Percentiles rank a stretch among this genome's conserved stretches.
Evolutionary conservation across 2,888 invertebrate genomes (phyloP).

Genomic region (Globia sparganii): DNA sequence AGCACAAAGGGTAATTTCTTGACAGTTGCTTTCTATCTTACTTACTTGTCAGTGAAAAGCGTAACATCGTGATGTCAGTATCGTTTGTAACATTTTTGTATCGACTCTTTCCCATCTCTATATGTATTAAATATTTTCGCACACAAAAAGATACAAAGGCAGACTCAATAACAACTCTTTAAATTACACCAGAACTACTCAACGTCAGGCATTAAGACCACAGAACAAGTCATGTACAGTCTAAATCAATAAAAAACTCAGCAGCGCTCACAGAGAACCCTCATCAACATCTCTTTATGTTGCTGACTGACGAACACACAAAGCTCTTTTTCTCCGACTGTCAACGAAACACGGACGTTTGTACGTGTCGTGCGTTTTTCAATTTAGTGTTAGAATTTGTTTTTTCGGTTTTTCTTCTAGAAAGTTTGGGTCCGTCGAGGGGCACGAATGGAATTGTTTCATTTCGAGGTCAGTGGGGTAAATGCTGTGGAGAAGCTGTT

Average conservation of each 20-base stretch:
- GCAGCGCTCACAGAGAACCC: slow-evolving; percentile 51
- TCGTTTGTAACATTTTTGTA: neutral
- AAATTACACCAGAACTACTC: slow-evolving; percentile 3
- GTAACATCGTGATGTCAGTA: neutral
- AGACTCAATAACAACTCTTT: neutral
- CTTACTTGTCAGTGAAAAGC: neutral
- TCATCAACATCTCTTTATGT: slow-evolving; percentile 66
- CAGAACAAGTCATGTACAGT: slow-evolving; percentile 35
- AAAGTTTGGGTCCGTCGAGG: slow-evolving; percentile 31
- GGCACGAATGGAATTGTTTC: slow-evolving; percentile 34
- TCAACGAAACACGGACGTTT: slow-evolving; percentile 56
- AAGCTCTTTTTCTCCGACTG: slow-evolving; percentile 55
- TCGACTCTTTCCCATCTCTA: neutral
- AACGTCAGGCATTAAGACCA: slow-evolving; percentile 27
- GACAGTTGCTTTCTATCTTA: neutral
- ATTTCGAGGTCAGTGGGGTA: slow-evolving; percentile 9
- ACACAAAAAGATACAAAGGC: neutral
- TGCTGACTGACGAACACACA: slow-evolving; percentile 66
- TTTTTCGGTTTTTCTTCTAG: slow-evolving; percentile 45
- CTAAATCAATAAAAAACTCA: slow-evolving; percentile 51
- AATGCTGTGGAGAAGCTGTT: neutral
- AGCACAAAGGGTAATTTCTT: too few species aligned
- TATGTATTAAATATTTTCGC: too few species aligned
- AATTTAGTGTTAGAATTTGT: slow-evolving; percentile 55
- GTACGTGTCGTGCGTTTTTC: slow-evolving; percentile 46